Base-by-base conservation (phyloP, 2,113 vertebrate genomes). In the Pterocles burchelli region DNA sequence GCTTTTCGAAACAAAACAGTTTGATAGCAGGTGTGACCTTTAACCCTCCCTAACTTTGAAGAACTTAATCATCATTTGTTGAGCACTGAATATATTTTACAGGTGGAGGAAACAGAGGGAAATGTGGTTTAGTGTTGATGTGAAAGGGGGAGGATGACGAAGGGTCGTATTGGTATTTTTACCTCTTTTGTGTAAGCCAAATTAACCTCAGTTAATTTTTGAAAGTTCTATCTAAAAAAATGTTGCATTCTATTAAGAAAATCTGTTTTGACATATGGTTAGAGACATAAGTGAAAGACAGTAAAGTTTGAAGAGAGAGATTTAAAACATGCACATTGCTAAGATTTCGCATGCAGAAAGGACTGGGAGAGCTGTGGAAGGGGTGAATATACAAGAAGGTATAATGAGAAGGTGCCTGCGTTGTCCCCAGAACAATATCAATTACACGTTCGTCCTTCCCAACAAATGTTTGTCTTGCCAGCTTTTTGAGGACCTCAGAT, bases 11-110 rank as follows among this genome's bases (percentile, higher is more conserved):
- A 85, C 94, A 95, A 92, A 96, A 95, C 97, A 97, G 97, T 98
- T 97, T 93, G 95, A 98, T 98, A 97, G 98, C 98, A 99, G 98
- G 96, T 98, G 97, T 98, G 98, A 97, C 98, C 98, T 98, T 97
- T 97, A 97, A 98, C 97, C 97, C 94, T 94, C n/a, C 80, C 67
- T 78, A 89, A 84, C 89, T 96, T 95, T 97, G 95, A 95, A 96
- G 95, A 94, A 91, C 84, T 95, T 97, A 33, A 94, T 93, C 81
- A 91, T 95, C 77, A 71, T 97, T 97, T 93, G 63, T 94, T 75
- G 45, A 84, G 52, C 59, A 74, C 61, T 68, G 87, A 96, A 89
- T 96, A 95, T 89, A 90, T 90, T 97, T 96, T 96, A 88, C 88
- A 96, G 82, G 78, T 83, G 65, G 84, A 97, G 59, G 87, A 86